Evolutionary conservation across 2,113 vertebrate genomes (phyloP), one percentile per base, ranked within the genome.

Genomic region (Chamaetylas fuelleborni): DNA sequence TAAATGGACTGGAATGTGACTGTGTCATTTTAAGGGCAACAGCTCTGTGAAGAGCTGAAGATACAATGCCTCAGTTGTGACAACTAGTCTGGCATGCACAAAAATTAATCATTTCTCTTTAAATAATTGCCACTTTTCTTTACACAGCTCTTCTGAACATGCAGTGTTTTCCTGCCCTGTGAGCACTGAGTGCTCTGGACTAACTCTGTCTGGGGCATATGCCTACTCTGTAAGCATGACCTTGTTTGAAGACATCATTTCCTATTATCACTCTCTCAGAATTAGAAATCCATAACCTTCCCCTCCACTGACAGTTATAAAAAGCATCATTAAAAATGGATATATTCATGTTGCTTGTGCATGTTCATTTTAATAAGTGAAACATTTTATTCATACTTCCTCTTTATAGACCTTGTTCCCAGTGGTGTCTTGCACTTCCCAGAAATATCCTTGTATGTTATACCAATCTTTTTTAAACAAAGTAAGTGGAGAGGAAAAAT

Each of bases 351-450:
- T 57, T 78, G 51, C 42, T 48, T 73, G 71, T 74, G n/a, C 56
- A 60, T 64, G 53, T 66, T 93, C 54, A 28, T 73, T 90, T 76
- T 81, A 95, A 92, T 86, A 67, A 36, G 24, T 66, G 38, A n/a
- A 26, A 71, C 80, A 85, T 95, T 95, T 92, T 86, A 95, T 91
- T 81, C 51, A 45, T 62, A 66, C 66, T 82, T 91, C 42, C 60
- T 61, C 74, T 88, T 92, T 66, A 90, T 82, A 90, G 88, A 34
- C 36, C 16, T 60, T 18, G 15, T 66, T 93, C 73, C 86, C 73
- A 87, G 65, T 0, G 1, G 43, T 62, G 70, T 67, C 67, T 88
- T 86, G 48, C 62, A 74, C 20, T 82, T 81, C 72, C 74, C 38
- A 31, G 78, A 89, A 92, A 83, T 64, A 92, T 53, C 24, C 25